A percentile compares a stretch with the other conserved stretches of the same genome.
phyloP scores from a whole-genome alignment of 1,140 invertebrate species.

The Ceratina japonica region DNA sequence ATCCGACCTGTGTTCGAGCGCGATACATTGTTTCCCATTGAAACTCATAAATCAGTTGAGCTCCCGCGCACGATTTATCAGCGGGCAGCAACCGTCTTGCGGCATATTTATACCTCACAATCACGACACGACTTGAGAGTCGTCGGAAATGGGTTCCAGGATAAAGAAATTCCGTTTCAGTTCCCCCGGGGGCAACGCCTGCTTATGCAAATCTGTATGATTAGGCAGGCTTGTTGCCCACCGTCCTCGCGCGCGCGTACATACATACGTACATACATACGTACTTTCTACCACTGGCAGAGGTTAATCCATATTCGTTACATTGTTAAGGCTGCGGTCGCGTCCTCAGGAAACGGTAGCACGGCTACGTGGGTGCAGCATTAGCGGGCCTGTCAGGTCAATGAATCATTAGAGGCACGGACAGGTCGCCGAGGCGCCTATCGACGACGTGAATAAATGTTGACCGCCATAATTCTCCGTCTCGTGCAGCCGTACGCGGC shows the following conservation, averaged over 20 bases:
- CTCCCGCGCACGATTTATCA: conserved; percentile 31
- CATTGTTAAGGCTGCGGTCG: neutral
- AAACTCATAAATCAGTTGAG: conserved; percentile 27
- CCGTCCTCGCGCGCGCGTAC: neutral
- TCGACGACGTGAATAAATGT: conserved; percentile 67
- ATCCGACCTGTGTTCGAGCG: conserved; percentile 11
- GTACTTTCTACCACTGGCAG: conserved; percentile 19
- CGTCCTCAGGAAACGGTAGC: conserved; percentile 61
- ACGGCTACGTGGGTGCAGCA: conserved; percentile 62
- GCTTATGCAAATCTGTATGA: conserved; percentile 39
- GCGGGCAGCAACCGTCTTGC: neutral
- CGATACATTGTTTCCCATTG: conserved; percentile 31
- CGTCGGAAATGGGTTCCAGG: conserved; percentile 3
- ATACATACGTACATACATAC: no score
- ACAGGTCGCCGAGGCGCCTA: conserved; percentile 63
- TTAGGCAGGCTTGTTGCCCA: conserved; percentile 39
- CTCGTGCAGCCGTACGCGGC: conserved; percentile 24
- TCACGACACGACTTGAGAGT: neutral
- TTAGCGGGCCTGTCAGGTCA: conserved; percentile 61
- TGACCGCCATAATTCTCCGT: conserved; percentile 65
- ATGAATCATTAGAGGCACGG: conserved; percentile 67
- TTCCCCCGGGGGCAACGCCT: neutral
- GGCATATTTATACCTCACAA: neutral
- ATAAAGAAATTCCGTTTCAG: conserved; percentile 15
- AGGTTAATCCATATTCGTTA: conserved; percentile 44